Conservation (phyloP, 2,113 vertebrate species). For the Alexandromys fortis region DNA sequence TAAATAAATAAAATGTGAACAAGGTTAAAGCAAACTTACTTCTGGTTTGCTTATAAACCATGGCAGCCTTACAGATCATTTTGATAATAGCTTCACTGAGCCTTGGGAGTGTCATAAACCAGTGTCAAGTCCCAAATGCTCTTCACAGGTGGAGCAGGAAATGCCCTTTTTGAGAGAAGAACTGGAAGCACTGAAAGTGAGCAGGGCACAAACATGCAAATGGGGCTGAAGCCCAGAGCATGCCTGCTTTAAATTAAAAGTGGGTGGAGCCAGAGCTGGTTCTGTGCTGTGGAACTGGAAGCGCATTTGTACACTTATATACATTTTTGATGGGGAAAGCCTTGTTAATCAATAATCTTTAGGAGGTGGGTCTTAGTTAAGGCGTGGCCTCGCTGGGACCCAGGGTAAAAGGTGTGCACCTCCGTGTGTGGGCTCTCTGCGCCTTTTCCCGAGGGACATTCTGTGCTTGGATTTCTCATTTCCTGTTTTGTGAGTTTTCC, state of each 20-base stretch:
- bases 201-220: constrained; percentile 41
- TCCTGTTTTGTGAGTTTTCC: too few species aligned
- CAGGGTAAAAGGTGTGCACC: too few species aligned
- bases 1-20: too few species aligned
- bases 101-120: constrained; percentile 16
- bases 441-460: too few species aligned
- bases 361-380: too few species aligned
- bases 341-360: too few species aligned
- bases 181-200: constrained; percentile 39
- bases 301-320: not conserved
- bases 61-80: constrained; percentile 1
- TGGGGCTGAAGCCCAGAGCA: constrained; percentile 45
- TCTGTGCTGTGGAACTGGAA: not conserved
- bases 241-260: constrained; percentile 63
- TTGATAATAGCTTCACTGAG: constrained; percentile 31
- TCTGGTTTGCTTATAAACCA: constrained; percentile 42
- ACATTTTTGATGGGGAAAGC: too few species aligned
- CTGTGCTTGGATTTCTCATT: too few species aligned
- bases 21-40: not conserved
- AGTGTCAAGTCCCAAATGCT: constrained; percentile 59
- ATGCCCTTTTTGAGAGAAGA: not conserved
- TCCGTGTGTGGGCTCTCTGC: too few species aligned
- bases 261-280: not conserved
- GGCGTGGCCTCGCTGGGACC: too few species aligned
- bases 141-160: constrained; percentile 9